These are phyloP conservation scores for Schrankia costaestrigalis DNA, from an alignment of 2,888 invertebrate species.

Conservation along the genomic window DNA sequence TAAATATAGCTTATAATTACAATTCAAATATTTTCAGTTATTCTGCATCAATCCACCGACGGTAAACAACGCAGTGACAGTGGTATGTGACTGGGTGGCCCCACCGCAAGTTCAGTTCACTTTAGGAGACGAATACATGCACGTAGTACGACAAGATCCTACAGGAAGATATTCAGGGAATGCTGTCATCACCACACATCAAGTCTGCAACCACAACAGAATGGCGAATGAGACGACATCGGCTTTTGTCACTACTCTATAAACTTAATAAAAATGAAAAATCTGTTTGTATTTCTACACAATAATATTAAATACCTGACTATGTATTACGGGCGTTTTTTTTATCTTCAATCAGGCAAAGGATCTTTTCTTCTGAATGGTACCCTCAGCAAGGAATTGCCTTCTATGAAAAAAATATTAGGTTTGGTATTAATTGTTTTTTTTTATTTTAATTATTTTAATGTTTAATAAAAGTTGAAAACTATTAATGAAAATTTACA, in stretches of 20 bases:
- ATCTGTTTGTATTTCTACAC: no score
- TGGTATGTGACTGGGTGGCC: constrained; percentile 66
- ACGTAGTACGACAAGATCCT: constrained; percentile 61
- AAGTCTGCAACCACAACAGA: constrained; percentile 54
- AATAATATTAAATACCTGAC: no score
- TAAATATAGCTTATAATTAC: not conserved
- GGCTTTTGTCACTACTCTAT: not conserved
- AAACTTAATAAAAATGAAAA: not conserved
- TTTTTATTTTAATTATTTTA: no score
- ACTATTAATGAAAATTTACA: no score
- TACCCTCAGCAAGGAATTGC: no score
- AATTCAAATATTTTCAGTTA: constrained; percentile 43
- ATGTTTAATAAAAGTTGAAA: no score
- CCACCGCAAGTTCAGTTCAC: constrained; percentile 65
- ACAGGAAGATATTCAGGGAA: constrained; percentile 52
- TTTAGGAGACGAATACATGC: constrained; percentile 61
- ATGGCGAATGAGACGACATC: not conserved
- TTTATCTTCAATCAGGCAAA: no score
- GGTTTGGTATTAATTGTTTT: no score
- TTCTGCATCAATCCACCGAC: constrained; percentile 58
- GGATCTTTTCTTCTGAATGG: no score
- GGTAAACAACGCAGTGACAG: constrained; percentile 54
- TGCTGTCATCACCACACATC: constrained; percentile 61
- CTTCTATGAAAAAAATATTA: no score
- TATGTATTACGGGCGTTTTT: no score